phyloP scores from a whole-genome alignment of 1,140 invertebrate species.

The Diorhabda elongata region DNA sequence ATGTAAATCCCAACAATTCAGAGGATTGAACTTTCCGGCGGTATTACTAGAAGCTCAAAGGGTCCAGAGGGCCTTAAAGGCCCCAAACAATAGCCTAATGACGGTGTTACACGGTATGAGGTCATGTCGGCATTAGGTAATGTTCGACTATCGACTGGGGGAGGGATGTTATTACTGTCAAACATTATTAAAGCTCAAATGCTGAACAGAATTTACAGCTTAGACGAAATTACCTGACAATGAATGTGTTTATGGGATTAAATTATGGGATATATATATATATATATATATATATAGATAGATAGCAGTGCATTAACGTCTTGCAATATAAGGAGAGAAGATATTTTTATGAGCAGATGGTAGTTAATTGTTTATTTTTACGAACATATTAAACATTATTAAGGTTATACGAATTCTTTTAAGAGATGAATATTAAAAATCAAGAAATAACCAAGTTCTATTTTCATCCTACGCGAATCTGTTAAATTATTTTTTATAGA shows the following conservation, averaged over 20 bases:
- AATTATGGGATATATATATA: neutral
- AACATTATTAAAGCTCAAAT: conserved; percentile 31
- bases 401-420: no score
- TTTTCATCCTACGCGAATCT: no score
- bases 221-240: conserved; percentile 28
- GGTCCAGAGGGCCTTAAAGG: neutral
- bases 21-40: neutral
- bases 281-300: no score
- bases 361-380: neutral
- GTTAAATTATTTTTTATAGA: no score
- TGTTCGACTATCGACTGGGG: conserved; percentile 29
- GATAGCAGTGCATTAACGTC: neutral
- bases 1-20: neutral
- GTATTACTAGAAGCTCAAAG: neutral
- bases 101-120: conserved; percentile 32
- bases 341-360: neutral
- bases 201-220: conserved; percentile 23
- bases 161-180: conserved; percentile 27
- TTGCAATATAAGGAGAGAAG: neutral
- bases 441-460: no score
- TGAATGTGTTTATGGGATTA: conserved; percentile 30
- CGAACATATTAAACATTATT: neutral
- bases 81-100: conserved; percentile 32
- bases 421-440: no score
- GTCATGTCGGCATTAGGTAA: conserved; percentile 33